Evolutionary conservation across 2,888 invertebrate genomes (phyloP), one percentile per base, ranked within the genome.

Genomic region (Apotomis capreana): DNA sequence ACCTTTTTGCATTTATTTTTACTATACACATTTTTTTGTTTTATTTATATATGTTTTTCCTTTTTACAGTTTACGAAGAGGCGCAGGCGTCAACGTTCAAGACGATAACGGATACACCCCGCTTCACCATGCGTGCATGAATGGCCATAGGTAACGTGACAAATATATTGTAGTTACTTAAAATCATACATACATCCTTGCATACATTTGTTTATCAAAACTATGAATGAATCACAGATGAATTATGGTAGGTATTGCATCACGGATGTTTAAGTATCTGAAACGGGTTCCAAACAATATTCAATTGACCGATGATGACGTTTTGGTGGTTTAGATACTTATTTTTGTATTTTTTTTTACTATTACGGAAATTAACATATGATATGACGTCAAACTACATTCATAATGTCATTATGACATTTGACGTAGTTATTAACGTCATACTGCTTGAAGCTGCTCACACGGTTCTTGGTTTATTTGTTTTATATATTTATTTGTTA

Each of bases 51-150:
- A 71, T 13, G 44, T 59, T 59, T 81, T 76, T 75, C 74, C 80
- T 88, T 89, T 84, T 90, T 89, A n/a, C 93, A 98, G 98, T 91
- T 94, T 98, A 86, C 94, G 98, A 75, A 95, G 98, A 84, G 97
- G 97, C 73, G 97, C 98, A 65, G 98, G 98, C 78, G 97, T 98
- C 70, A 99, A 98, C 90, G 97, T 97, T 68, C 97, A 97, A 93
- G 99, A 99, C 87, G 96, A 96, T 81, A 97, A 97, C 86, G 99
- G 98, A 58, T 98, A 98, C 89, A 97, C 98, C 54, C 97, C 98
- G 44, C 95, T 99, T 63, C 99, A 99, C 88, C 98, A 98, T 90
- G 98, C 99, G 68, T 96, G 98, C 76, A 95, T 99, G 75, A 97
- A 98, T 89, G 98, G 98, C 8, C 98, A 98, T 91, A 96, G 95